phyloP scores from a whole-genome alignment of 2,113 vertebrate genomes.

The Girardinichthys multiradiatus region DNA sequence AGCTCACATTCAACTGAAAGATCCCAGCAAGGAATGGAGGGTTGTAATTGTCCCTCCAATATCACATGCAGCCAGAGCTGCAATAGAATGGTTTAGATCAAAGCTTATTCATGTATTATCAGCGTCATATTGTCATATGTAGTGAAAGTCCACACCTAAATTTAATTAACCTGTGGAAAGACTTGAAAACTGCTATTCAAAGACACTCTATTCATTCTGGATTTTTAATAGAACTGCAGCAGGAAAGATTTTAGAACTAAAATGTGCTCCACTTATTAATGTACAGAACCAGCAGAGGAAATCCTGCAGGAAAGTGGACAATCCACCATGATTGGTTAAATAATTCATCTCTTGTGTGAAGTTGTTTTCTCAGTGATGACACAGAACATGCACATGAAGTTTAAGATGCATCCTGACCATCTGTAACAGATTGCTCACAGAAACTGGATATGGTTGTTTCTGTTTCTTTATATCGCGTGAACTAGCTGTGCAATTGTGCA shows the following conservation, averaged over 20 bases:
- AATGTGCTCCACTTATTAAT: conserved; percentile 9
- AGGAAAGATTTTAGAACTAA: neutral
- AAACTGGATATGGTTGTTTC: conserved; percentile 2
- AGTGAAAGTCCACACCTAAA: too few relatives aligned
- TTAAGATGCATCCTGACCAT: neutral
- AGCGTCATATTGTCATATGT: too few relatives aligned
- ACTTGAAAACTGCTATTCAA: too few relatives aligned
- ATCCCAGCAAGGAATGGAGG: too few relatives aligned
- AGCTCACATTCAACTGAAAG: too few relatives aligned
- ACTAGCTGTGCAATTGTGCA: neutral
- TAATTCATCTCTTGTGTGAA: conserved; percentile 17
- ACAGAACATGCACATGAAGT: conserved; percentile 13
- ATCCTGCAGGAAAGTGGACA: neutral
- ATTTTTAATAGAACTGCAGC: conserved; percentile 8
- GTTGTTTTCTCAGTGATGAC: conserved; percentile 13
- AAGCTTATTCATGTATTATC: too few relatives aligned
- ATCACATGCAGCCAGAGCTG: too few relatives aligned
- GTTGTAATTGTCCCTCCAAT: too few relatives aligned
- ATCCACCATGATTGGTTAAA: conserved; percentile 20
- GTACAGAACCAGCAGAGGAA: neutral
- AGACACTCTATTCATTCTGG: too few relatives aligned
- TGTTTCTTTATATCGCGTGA: neutral
- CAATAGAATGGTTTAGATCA: too few relatives aligned
- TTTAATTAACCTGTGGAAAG: too few relatives aligned
- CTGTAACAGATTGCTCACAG: neutral